These are phyloP conservation scores for Cheirogaleus major DNA, from an alignment of 2,797 vertebrate genomes.

Conservation along the genomic window DNA sequence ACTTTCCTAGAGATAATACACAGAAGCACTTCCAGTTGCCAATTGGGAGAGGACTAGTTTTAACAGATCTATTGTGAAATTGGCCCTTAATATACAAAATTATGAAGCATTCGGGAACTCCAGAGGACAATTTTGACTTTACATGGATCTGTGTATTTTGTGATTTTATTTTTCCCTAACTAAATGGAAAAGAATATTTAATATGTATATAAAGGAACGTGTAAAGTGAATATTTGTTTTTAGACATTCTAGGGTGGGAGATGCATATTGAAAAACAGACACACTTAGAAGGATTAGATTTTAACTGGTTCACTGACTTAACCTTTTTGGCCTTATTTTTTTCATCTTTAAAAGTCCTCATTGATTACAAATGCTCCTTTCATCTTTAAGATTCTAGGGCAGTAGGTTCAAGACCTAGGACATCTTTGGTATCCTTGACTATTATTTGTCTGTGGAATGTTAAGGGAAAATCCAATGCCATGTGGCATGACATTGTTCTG, in stretches of 20 bases:
- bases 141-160: not conserved
- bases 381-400: slow-evolving; percentile 13
- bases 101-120: not conserved
- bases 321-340: slow-evolving; percentile 42
- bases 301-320: slow-evolving; percentile 36
- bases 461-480: not conserved
- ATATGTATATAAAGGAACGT: not conserved
- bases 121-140: not conserved
- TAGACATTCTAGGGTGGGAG: not conserved
- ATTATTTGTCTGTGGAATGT: slow-evolving; percentile 30
- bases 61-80: slow-evolving; percentile 37
- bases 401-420: not conserved
- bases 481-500: not conserved
- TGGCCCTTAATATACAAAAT: slow-evolving; percentile 32
- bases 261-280: slow-evolving; percentile 41
- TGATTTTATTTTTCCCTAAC: slow-evolving; percentile 34
- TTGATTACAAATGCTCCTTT: slow-evolving; percentile 35
- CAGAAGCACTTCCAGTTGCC: slow-evolving; percentile 46
- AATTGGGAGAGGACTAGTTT: slow-evolving; percentile 24
- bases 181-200: slow-evolving; percentile 31
- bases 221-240: slow-evolving; percentile 18
- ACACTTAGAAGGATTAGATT: slow-evolving; percentile 14
- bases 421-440: not conserved
- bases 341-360: slow-evolving; percentile 31
- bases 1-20: slow-evolving; percentile 49